Percentiles rank a stretch among this genome's conserved stretches.
Evolutionary conservation across 2,797 vertebrate species (phyloP).

Genomic region (Propithecus deckenii): DNA sequence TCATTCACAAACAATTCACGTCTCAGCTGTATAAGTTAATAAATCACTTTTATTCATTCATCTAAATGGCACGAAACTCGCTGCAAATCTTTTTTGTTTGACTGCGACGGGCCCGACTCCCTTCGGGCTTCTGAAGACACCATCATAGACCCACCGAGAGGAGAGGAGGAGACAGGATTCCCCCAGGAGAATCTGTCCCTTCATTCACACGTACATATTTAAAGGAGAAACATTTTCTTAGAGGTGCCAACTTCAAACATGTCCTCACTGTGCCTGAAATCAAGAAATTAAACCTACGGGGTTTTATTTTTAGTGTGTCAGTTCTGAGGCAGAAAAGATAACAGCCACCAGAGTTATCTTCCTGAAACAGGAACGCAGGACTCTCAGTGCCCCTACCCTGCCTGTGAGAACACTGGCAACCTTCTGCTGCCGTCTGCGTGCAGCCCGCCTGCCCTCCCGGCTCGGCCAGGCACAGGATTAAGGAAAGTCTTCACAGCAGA

Average conservation of each 20-base stretch:
- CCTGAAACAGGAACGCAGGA: neutral
- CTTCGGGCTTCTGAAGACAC: neutral
- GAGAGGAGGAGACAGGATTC: neutral
- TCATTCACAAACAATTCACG: constrained; percentile 35
- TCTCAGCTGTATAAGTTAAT: constrained; percentile 44
- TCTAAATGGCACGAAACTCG: constrained; percentile 39
- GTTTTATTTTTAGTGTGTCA: neutral
- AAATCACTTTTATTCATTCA: constrained; percentile 58
- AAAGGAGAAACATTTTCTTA: constrained; percentile 44
- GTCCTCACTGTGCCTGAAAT: neutral
- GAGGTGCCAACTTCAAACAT: neutral
- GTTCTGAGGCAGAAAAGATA: constrained; percentile 7
- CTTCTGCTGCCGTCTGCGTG: neutral
- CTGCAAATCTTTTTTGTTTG: constrained; percentile 7
- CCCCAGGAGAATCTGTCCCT: neutral
- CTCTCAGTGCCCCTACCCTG: neutral
- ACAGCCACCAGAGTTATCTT: neutral
- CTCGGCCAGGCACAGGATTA: neutral
- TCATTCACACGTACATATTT: constrained; percentile 22
- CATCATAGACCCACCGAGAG: neutral
- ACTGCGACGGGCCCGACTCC: neutral
- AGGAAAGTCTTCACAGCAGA: neutral
- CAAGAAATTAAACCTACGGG: neutral
- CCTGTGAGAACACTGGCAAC: neutral
- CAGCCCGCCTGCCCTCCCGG: neutral